Evolutionary conservation across 1,140 invertebrate genomes (phyloP).

Genomic region (Drosophila nebulosa): DNA sequence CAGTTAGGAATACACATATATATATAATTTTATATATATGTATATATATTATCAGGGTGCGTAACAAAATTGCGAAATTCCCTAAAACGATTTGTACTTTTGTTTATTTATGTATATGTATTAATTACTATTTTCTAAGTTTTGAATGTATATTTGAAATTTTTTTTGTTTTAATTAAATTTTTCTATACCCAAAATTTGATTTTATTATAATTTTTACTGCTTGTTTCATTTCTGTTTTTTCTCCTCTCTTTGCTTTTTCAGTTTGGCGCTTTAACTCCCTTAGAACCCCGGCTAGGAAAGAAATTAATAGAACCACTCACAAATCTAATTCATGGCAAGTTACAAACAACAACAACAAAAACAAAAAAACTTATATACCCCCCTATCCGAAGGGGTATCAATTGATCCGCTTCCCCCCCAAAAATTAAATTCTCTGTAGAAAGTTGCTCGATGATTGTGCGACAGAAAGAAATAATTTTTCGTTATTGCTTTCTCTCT

Average conservation of each 20-base stretch:
- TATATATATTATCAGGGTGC: no score
- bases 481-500: constrained; percentile 7
- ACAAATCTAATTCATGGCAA: constrained; percentile 99
- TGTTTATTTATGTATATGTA: background rate
- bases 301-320: constrained; percentile 99
- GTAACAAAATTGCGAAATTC: no score
- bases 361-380: background rate
- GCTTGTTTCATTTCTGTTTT: constrained; percentile 63
- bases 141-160: no score
- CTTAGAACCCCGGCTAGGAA: constrained; percentile 99
- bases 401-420: no score
- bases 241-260: constrained; percentile 82
- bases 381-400: background rate
- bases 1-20: no score
- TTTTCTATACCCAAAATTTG: constrained; percentile 44
- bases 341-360: constrained; percentile 57
- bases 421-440: no score
- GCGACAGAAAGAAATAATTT: background rate
- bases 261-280: constrained; percentile 99
- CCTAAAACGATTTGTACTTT: no score
- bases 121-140: constrained; percentile 18
- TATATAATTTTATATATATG: no score
- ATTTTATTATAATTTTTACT: constrained; percentile 56
- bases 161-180: constrained; percentile 12
- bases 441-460: constrained; percentile 5